Evolutionary conservation across 1,140 invertebrate genomes (phyloP), one percentile per base, ranked within the genome.

Genomic region (Drosophila aff.): DNA sequence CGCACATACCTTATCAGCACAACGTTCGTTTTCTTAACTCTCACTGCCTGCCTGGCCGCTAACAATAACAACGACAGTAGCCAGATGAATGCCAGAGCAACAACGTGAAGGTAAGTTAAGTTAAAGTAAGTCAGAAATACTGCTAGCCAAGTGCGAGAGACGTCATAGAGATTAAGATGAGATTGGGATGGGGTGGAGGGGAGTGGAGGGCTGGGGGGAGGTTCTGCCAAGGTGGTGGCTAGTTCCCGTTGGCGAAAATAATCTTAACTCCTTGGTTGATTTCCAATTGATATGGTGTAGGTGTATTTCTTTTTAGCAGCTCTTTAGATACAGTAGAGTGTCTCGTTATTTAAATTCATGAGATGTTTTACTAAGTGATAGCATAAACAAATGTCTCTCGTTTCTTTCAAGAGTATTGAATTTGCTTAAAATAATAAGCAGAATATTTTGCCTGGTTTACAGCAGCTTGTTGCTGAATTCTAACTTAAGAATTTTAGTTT

Each of bases 11-110:
- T 89, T 89, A 89, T 89, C 84, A 81, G 78, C 61, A 64, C 57
- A 64, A 72, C 62, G 49, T 67, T 87, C 68, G 76, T 74, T 74
- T 83, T 87, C 68, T 81, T 84, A 84, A 58, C 77, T 71, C 73
- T 55, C 52, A 55, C 52, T 68, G 50, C 53, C 73, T 36, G 50
- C 58, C 60, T 62, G 82, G 55, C 41, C 60, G 75, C 81, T 85
- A 73, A 78, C 69, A 57, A 65, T 60, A 78, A 58, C 36, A 80
- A 74, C 77, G 58, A 60, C 68, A 78, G 80, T 66, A 75, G 57
- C 62, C 36, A 86, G 82, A 84, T 85, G 82, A 84, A 68, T 80
- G 64, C 61, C 69, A 47, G 74, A 63, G 50, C 43, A 65, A 72
- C 52, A 38, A n/a, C 52, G 52, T 23, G 33, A 76, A 55, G 40